Percentiles rank a stretch among this genome's conserved stretches.
Evolutionary conservation across 2,113 vertebrate species (phyloP).

Genomic region (Ramphastos sulfuratus): DNA sequence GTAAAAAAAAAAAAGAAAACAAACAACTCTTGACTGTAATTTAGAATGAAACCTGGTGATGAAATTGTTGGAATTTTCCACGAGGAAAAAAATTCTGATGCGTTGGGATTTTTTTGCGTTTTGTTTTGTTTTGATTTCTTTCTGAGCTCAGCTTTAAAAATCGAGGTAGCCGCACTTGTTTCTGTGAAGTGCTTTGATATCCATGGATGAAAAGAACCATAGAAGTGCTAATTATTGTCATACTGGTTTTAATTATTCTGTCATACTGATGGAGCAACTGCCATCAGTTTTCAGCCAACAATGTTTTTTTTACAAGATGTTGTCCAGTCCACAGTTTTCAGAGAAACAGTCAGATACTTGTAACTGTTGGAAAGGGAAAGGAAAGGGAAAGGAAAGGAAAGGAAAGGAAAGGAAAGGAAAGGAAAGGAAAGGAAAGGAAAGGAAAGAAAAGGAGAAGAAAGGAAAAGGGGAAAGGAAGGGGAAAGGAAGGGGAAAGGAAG

Average conservation of each 20-base stretch:
- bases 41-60: neutral
- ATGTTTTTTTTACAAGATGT: constrained; percentile 20
- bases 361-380: neutral
- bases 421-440: too few species aligned
- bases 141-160: constrained; percentile 51
- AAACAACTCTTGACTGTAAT: neutral
- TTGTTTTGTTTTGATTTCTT: neutral
- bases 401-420: too few species aligned
- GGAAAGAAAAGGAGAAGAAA: too few species aligned
- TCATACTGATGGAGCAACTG: constrained; percentile 9
- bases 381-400: too few species aligned
- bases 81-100: neutral
- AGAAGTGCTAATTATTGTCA: constrained; percentile 71
- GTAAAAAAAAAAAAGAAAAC: neutral
- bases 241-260: constrained; percentile 68
- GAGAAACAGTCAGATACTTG: constrained; percentile 7
- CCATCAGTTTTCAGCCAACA: constrained; percentile 40
- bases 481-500: neutral
- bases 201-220: constrained; percentile 63
- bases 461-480: neutral
- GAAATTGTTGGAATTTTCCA: constrained; percentile 53
- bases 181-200: constrained; percentile 68
- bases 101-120: too few species aligned
- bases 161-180: constrained; percentile 57
- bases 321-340: constrained; percentile 8